Evolutionary conservation across 2,113 vertebrate species (phyloP).

Genomic region (Anguilla rostrata): DNA sequence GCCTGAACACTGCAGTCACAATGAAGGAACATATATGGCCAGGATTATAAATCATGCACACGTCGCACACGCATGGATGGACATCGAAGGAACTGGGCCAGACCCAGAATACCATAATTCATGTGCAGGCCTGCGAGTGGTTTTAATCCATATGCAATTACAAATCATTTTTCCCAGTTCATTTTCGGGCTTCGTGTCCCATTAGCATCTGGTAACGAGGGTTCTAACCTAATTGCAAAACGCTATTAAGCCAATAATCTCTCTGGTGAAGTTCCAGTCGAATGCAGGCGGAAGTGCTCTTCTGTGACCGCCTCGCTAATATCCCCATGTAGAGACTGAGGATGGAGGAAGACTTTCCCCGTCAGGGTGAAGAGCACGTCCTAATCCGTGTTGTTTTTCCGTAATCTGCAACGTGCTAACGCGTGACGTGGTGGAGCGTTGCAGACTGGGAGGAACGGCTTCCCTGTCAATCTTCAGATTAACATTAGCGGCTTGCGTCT

Average conservation of each 20-base stretch:
- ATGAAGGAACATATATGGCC: background rate
- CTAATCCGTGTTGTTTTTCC: slow-evolving; percentile 67
- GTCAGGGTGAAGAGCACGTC: slow-evolving; percentile 66
- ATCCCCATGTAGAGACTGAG: slow-evolving; percentile 71
- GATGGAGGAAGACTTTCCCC: slow-evolving; percentile 62
- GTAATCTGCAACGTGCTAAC: slow-evolving; percentile 41
- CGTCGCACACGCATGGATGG: slow-evolving; percentile 25
- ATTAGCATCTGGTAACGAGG: slow-evolving; percentile 70
- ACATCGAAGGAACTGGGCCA: slow-evolving; percentile 28
- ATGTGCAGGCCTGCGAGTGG: slow-evolving; percentile 47
- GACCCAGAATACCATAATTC: slow-evolving; percentile 44
- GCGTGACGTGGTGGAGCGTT: background rate
- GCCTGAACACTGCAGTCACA: background rate
- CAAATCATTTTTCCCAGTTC: slow-evolving; percentile 58
- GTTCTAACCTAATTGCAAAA: slow-evolving; percentile 64
- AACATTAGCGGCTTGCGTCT: background rate
- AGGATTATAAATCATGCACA: slow-evolving; percentile 8
- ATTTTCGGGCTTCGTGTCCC: slow-evolving; percentile 52
- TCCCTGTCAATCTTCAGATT: background rate
- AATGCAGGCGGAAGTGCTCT: slow-evolving; percentile 47
- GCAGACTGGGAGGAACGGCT: background rate
- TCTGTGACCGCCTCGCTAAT: slow-evolving; percentile 38
- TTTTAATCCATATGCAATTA: slow-evolving; percentile 58
- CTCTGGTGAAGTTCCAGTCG: slow-evolving; percentile 50
- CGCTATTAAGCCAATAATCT: slow-evolving; percentile 66